A percentile compares a stretch with the other conserved stretches of the same genome.
These are phyloP conservation scores for Staurois parvus DNA, from an alignment of 2,797 vertebrate species.

Conservation along the genomic window DNA sequence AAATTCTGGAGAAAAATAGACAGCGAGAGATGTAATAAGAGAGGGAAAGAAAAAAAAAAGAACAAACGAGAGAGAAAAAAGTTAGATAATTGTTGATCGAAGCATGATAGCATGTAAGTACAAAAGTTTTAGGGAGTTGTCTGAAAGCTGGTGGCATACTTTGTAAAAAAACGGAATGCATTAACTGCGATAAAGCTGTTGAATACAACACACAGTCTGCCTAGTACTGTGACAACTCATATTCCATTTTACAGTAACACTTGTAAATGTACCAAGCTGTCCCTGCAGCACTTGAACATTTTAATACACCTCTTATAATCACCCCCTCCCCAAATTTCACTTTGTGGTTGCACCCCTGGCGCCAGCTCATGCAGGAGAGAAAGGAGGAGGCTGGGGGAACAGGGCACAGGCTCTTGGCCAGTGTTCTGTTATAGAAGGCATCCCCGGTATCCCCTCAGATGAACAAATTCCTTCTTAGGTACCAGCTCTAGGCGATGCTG, in stretches of 20 bases:
- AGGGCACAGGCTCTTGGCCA: conserved; percentile 27
- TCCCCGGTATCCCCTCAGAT: background rate
- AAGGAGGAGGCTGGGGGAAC: conserved; percentile 40
- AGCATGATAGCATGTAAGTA: background rate
- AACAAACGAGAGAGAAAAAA: background rate
- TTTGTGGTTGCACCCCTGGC: conserved; percentile 48
- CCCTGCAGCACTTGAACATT: conserved; percentile 6
- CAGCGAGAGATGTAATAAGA: too few relatives aligned
- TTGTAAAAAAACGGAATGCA: background rate
- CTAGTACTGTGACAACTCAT: background rate
- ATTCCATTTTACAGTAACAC: background rate
- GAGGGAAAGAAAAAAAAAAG: too few relatives aligned
- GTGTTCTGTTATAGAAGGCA: background rate
- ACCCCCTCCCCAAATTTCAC: conserved; percentile 25
- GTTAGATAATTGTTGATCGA: background rate
- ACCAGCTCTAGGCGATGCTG: background rate
- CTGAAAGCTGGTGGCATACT: background rate
- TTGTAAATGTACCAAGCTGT: background rate
- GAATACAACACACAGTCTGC: background rate
- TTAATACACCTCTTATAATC: background rate
- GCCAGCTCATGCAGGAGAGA: conserved; percentile 29
- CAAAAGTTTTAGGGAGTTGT: background rate
- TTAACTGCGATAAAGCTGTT: background rate
- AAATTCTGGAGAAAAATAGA: too few relatives aligned
- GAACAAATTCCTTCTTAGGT: background rate